A percentile compares a stretch with the other conserved stretches of the same genome.
Evolutionary conservation across 2,113 vertebrate species (phyloP).

Genomic region (Dasypus novemcinctus): DNA sequence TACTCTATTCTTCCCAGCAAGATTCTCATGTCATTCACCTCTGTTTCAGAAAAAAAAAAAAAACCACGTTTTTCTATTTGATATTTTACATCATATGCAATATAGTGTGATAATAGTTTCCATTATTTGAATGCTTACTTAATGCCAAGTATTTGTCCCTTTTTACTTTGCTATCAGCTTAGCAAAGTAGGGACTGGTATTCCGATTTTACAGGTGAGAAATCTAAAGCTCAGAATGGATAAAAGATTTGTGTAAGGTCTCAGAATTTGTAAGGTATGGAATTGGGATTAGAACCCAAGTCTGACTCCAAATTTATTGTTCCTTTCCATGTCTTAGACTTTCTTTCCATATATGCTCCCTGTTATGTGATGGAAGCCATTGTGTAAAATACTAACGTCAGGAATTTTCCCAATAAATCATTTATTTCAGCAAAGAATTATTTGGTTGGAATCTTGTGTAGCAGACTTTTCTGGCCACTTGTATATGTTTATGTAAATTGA

Average conservation of each 20-base stretch:
- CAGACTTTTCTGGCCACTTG: not conserved
- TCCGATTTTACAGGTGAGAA: not conserved
- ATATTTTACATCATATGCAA: not conserved
- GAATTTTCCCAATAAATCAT: not conserved
- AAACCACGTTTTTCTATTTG: not conserved
- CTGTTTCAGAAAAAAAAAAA: not conserved
- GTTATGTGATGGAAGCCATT: not conserved
- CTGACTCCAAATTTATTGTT: not conserved
- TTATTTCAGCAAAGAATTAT: not conserved
- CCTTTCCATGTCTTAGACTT: not conserved
- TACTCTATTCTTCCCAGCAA: not conserved
- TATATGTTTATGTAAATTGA: not conserved
- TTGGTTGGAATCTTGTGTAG: not conserved
- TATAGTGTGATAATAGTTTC: not conserved
- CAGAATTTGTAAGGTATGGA: not conserved
- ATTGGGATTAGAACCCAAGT: not conserved
- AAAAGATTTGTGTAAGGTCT: not conserved
- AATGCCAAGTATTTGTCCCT: not conserved
- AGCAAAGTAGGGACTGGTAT: not conserved
- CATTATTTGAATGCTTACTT: not conserved
- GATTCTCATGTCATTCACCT: not conserved
- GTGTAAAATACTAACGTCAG: not conserved
- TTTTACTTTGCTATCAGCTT: not conserved
- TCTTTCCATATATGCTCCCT: not conserved
- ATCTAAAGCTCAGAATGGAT: not conserved